Evolutionary conservation across 2,797 vertebrate genomes (phyloP).

Genomic region (Orestias chungarensis): DNA sequence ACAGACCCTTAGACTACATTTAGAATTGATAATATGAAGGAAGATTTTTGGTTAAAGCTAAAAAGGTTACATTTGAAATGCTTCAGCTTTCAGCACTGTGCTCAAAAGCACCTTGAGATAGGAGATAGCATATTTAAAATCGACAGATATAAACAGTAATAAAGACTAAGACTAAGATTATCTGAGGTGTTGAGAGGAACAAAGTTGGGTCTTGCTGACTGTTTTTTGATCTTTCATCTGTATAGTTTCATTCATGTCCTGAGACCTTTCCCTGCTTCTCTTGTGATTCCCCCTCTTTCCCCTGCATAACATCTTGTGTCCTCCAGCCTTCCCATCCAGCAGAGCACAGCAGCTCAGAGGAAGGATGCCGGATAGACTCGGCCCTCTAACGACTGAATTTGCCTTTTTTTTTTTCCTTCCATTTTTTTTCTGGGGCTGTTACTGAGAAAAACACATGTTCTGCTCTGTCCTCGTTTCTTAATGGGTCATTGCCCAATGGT

Average conservation of each 20-base stretch:
- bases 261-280: background rate
- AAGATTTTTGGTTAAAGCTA: background rate
- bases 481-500: conserved; percentile 49
- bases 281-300: conserved; percentile 26
- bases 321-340: conserved; percentile 37
- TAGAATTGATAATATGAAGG: no score
- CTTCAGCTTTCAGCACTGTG: background rate
- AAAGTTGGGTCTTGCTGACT: background rate
- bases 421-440: conserved; percentile 50
- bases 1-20: background rate
- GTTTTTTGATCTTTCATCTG: background rate
- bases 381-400: conserved; percentile 58
- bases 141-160: conserved; percentile 1
- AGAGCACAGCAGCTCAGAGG: conserved; percentile 46
- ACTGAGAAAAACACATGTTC: conserved; percentile 61
- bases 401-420: conserved; percentile 14
- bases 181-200: background rate
- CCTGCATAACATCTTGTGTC: conserved; percentile 30
- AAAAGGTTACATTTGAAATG: background rate
- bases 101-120: background rate
- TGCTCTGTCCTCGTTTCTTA: conserved; percentile 43
- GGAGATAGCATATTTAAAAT: background rate
- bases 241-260: background rate
- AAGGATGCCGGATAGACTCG: conserved; percentile 43
- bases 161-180: background rate